A percentile compares a stretch with the other conserved stretches of the same genome.
Evolutionary conservation across 1,140 invertebrate species (phyloP).

Genomic region (Panonychus citri): DNA sequence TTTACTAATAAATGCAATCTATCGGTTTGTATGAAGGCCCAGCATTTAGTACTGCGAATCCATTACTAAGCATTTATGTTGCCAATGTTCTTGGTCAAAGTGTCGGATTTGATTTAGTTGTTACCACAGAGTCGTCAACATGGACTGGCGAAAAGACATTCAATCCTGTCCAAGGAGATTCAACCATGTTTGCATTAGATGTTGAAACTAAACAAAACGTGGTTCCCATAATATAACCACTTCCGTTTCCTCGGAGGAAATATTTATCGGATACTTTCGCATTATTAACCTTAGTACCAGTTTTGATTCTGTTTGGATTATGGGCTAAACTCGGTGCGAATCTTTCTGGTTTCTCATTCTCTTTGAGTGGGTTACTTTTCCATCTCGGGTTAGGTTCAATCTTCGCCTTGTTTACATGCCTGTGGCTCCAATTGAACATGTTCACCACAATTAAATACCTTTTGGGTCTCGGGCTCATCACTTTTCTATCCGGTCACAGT

Average conservation of each 20-base stretch:
- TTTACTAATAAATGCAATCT: constrained; percentile 37
- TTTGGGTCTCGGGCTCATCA: constrained; percentile 49
- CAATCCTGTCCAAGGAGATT: constrained; percentile 32
- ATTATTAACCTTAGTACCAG: constrained; percentile 48
- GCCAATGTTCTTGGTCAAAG: constrained; percentile 60
- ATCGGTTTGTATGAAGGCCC: constrained; percentile 54
- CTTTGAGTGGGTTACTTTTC: constrained; percentile 56
- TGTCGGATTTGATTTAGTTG: constrained; percentile 34
- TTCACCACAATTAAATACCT: constrained; percentile 82
- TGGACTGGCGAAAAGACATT: constrained; percentile 32
- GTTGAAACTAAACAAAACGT: too few relatives aligned
- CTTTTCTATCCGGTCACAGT: constrained; percentile 76
- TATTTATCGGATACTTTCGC: constrained; percentile 85
- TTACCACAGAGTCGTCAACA: constrained; percentile 47
- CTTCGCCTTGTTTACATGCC: constrained; percentile 58
- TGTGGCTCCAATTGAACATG: constrained; percentile 84
- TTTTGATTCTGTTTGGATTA: constrained; percentile 55
- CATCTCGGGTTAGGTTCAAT: constrained; percentile 60
- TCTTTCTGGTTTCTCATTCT: constrained; percentile 53
- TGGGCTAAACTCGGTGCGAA: constrained; percentile 77
- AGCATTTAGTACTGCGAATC: constrained; percentile 40
- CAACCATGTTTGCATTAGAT: constrained; percentile 49
- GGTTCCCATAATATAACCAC: too few relatives aligned
- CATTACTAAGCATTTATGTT: constrained; percentile 43
- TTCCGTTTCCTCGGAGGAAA: too few relatives aligned